Conservation (phyloP, 2,888 invertebrate genomes). For the Cylindroiulus punctatus region DNA sequence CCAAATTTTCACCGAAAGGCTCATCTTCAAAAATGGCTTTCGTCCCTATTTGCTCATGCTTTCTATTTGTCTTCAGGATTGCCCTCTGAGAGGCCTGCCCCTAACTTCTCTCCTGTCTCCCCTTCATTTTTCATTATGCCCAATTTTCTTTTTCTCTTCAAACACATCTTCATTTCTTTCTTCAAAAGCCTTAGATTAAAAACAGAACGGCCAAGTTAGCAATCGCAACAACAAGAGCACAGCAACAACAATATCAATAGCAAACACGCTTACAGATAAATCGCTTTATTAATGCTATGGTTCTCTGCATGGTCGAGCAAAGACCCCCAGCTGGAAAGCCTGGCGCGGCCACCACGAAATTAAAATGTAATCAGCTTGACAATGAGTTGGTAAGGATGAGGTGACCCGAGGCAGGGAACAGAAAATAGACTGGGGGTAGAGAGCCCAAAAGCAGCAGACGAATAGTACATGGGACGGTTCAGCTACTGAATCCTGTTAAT, state of each 20-base stretch:
- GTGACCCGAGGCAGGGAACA: background rate
- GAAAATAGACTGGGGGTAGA: background rate
- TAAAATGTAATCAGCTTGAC: background rate
- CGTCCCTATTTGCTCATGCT: conserved; percentile 44
- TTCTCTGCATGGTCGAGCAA: background rate
- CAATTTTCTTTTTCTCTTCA: conserved; percentile 48
- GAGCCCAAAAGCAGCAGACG: background rate
- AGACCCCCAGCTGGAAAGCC: background rate
- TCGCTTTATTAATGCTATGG: conserved; percentile 8
- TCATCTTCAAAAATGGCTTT: conserved; percentile 43
- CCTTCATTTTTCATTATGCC: conserved; percentile 48
- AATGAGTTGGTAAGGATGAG: background rate
- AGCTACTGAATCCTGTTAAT: no score
- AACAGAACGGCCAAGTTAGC: conserved; percentile 49
- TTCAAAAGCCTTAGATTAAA: conserved; percentile 55
- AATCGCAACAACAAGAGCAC: background rate
- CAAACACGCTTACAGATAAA: conserved; percentile 6
- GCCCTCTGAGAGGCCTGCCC: conserved; percentile 45
- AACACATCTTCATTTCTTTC: conserved; percentile 54
- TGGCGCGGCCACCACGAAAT: background rate
- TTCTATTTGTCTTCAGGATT: conserved; percentile 43
- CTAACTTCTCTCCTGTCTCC: conserved; percentile 43
- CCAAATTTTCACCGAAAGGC: conserved; percentile 13
- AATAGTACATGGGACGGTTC: no score
- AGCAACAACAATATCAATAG: background rate